phyloP scores from a whole-genome alignment of 2,888 invertebrate species.

The Geophilus truncorum region DNA sequence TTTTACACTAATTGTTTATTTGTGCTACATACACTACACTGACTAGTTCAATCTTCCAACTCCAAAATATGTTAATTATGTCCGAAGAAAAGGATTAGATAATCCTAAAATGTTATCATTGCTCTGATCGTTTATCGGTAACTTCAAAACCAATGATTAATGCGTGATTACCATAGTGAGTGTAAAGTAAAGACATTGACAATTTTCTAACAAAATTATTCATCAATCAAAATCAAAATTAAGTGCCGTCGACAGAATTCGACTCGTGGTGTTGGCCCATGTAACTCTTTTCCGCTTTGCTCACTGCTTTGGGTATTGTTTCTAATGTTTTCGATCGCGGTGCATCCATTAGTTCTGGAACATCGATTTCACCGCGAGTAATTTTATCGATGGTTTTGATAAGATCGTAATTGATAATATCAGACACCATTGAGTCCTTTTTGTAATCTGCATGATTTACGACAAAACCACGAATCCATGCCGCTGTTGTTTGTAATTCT shows the following conservation, averaged over 20 bases:
- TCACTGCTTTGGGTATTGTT: constrained; percentile 37
- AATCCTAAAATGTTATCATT: neutral
- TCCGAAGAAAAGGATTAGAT: constrained; percentile 16
- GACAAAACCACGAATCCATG: constrained; percentile 90
- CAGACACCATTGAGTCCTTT: constrained; percentile 81
- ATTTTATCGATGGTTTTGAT: constrained; percentile 69
- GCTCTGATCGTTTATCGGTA: neutral
- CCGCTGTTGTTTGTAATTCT: constrained; percentile 84
- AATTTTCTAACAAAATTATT: neutral
- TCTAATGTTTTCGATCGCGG: constrained; percentile 38
- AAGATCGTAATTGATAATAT: constrained; percentile 86
- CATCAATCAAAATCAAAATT: neutral
- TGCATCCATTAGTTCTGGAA: constrained; percentile 64
- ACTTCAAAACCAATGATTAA: neutral
- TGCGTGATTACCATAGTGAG: neutral
- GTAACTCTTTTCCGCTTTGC: constrained; percentile 36
- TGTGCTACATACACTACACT: neutral
- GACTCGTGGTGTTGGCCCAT: neutral
- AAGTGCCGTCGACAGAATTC: neutral
- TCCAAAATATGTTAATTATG: constrained; percentile 4
- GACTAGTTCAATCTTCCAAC: constrained; percentile 6
- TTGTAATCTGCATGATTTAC: constrained; percentile 81
- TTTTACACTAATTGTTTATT: neutral
- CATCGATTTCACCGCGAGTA: constrained; percentile 64
- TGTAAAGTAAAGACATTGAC: neutral